phyloP scores from a whole-genome alignment of 2,888 invertebrate species.

The Trichacis sp. region DNA sequence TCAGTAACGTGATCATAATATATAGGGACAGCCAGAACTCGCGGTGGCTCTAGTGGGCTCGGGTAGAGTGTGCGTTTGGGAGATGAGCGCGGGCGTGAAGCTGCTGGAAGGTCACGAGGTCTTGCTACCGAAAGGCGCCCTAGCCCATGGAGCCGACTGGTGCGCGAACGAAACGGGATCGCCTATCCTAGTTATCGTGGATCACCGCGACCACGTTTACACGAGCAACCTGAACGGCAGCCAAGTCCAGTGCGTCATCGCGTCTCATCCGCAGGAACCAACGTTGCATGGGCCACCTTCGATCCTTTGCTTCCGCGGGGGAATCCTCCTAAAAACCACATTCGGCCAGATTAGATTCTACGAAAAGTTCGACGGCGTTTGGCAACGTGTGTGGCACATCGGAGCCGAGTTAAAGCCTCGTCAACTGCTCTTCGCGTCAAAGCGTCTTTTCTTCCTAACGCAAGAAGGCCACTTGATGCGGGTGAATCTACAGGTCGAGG shows the following conservation, averaged over 20 bases:
- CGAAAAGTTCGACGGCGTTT: conserved; percentile 37
- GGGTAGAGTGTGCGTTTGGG: conserved; percentile 56
- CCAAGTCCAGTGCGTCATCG: conserved; percentile 48
- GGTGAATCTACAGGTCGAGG: conserved; percentile 38
- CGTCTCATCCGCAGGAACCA: conserved; percentile 30
- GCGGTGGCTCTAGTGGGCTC: conserved; percentile 48
- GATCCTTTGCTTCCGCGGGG: conserved; percentile 52
- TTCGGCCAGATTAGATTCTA: conserved; percentile 61
- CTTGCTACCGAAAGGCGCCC: conserved; percentile 44
- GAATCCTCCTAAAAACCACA: conserved; percentile 58
- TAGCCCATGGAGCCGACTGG: conserved; percentile 54
- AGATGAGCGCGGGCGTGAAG: conserved; percentile 43
- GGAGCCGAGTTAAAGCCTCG: conserved; percentile 49
- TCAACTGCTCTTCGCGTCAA: conserved; percentile 42
- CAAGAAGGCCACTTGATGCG: conserved; percentile 57
- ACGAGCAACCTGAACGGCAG: conserved; percentile 52
- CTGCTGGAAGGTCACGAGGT: conserved; percentile 48
- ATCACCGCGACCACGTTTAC: conserved; percentile 54
- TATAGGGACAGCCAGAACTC: too few relatives aligned
- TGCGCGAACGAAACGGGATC: conserved; percentile 39
- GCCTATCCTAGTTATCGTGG: conserved; percentile 53
- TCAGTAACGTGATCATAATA: too few relatives aligned
- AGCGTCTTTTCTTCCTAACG: conserved; percentile 55
- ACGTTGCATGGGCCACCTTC: too few relatives aligned
- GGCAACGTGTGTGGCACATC: conserved; percentile 53